phyloP scores from a whole-genome alignment of 2,113 vertebrate species.

The Amphiprion ocellaris region DNA sequence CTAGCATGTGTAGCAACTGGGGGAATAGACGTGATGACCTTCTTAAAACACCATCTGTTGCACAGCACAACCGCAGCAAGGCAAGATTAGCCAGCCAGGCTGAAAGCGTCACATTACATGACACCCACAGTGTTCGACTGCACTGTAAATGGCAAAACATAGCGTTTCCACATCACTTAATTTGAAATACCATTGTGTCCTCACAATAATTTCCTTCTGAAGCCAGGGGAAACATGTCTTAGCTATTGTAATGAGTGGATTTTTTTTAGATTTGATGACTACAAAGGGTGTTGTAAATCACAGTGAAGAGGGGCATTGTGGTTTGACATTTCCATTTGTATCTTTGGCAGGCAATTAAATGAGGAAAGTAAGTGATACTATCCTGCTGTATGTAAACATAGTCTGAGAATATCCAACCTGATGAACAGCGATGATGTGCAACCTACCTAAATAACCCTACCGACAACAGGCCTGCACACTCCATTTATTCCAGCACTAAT shows the following conservation, averaged over 20 bases:
- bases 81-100: conserved; percentile 57
- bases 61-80: conserved; percentile 54
- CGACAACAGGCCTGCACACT: conserved; percentile 21
- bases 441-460: conserved; percentile 45
- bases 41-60: conserved; percentile 75
- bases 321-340: conserved; percentile 58
- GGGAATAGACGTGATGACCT: conserved; percentile 61
- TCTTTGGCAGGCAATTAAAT: conserved; percentile 45
- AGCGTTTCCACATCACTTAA: conserved; percentile 20
- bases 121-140: conserved; percentile 26
- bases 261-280: conserved; percentile 13
- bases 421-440: conserved; percentile 42
- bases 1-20: conserved; percentile 29
- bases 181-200: conserved; percentile 26
- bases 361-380: conserved; percentile 40
- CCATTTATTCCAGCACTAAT: conserved; percentile 45
- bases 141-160: conserved; percentile 28
- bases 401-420: conserved; percentile 34
- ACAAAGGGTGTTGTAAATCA: conserved; percentile 22
- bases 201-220: conserved; percentile 30
- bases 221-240: conserved; percentile 17
- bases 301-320: neutral
- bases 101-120: conserved; percentile 48
- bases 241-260: conserved; percentile 50
- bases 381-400: conserved; percentile 60